phyloP scores from a whole-genome alignment of 2,113 vertebrate species.

The Noctilio leporinus region DNA sequence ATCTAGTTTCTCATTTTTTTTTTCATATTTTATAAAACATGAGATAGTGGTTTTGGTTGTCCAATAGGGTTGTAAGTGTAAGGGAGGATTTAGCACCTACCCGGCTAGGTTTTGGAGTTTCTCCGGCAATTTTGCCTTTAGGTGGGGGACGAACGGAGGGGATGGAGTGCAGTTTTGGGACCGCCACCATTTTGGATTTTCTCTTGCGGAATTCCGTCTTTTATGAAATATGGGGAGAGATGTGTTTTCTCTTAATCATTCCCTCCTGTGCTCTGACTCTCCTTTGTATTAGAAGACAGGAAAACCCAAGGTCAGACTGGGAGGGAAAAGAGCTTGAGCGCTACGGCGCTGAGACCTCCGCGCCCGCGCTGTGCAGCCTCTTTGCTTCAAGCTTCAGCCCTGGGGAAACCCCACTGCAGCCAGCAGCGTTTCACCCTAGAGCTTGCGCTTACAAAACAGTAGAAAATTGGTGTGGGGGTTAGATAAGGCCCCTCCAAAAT shows the following conservation, averaged over 20 bases:
- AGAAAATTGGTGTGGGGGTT: not conserved
- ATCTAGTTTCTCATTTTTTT: not conserved
- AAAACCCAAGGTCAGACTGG: not conserved
- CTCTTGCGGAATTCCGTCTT: not conserved
- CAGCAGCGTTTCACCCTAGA: not conserved
- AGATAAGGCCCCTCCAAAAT: not conserved
- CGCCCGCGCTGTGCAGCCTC: accelerated
- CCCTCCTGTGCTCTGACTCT: not conserved
- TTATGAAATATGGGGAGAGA: not conserved
- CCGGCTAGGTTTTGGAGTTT: not conserved
- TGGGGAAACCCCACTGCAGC: accelerated
- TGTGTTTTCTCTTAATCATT: not conserved
- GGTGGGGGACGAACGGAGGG: not conserved
- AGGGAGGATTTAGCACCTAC: not conserved
- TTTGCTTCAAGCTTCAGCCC: not conserved
- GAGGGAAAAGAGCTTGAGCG: not conserved
- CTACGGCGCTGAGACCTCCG: not conserved
- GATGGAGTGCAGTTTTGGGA: not conserved
- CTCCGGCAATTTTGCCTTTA: not conserved
- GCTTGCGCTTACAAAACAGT: not conserved
- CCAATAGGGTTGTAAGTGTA: not conserved
- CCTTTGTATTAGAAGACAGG: not conserved
- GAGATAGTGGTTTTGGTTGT: not conserved
- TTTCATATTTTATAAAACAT: slow-evolving; percentile 2
- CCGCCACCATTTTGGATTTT: not conserved